Conservation (phyloP, 2,797 vertebrate genomes). For the Enteromius mattozi region DNA sequence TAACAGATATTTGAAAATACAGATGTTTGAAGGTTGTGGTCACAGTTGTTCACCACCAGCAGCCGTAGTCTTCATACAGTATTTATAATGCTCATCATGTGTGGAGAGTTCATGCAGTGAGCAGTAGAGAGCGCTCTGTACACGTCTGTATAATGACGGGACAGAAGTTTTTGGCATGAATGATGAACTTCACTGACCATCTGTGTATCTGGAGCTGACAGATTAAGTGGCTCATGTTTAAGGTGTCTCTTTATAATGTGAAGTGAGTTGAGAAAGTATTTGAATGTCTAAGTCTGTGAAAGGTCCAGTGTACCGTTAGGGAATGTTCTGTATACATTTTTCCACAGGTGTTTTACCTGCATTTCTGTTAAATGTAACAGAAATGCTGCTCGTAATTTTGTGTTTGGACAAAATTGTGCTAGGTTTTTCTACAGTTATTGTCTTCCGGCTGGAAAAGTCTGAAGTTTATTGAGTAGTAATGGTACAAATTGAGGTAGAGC, state of each 20-base stretch:
- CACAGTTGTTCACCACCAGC: no score
- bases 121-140: constrained; percentile 3
- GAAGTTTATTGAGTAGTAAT: background rate
- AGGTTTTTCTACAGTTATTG: background rate
- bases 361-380: background rate
- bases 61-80: background rate
- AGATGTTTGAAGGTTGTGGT: background rate
- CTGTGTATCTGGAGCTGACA: constrained; percentile 25
- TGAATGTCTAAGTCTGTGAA: background rate
- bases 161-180: constrained; percentile 40
- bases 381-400: background rate
- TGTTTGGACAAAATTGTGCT: background rate
- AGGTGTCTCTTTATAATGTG: background rate
- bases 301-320: no score
- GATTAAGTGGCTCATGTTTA: background rate
- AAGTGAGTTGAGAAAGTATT: background rate
- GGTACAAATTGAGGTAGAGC: background rate
- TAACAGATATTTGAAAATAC: background rate
- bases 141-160: background rate
- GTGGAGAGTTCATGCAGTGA: background rate
- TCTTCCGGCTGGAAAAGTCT: background rate
- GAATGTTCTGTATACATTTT: background rate
- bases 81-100: background rate
- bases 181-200: constrained; percentile 3
- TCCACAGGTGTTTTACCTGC: background rate